Percentiles rank a stretch among this genome's conserved stretches.
phyloP scores from a whole-genome alignment of 1,140 invertebrate species.

The Mactra quadrangularis region DNA sequence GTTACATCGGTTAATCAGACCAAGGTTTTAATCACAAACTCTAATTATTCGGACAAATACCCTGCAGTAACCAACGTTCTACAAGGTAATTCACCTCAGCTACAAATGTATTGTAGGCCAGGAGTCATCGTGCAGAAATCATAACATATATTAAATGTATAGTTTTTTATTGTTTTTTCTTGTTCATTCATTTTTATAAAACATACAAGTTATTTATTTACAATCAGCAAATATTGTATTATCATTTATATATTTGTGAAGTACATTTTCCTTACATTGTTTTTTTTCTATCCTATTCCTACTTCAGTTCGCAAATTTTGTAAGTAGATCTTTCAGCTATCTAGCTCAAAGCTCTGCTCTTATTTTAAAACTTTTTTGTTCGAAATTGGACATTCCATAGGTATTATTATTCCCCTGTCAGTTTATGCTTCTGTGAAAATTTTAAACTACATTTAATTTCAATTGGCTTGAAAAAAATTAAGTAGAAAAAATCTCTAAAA shows the following conservation, averaged over 20 bases:
- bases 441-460: no score
- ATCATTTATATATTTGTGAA: neutral
- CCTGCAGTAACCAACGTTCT: slow-evolving; percentile 76
- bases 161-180: slow-evolving; percentile 15
- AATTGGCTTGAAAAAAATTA: no score
- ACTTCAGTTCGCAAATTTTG: neutral
- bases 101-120: slow-evolving; percentile 71
- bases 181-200: neutral
- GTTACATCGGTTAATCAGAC: slow-evolving; percentile 48
- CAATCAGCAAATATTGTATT: neutral
- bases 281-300: neutral
- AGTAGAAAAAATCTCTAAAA: no score
- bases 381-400: no score
- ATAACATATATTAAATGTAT: slow-evolving; percentile 48
- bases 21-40: slow-evolving; percentile 37
- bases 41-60: slow-evolving; percentile 72
- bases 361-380: no score
- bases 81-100: slow-evolving; percentile 67
- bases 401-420: no score
- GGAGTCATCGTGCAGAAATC: slow-evolving; percentile 81
- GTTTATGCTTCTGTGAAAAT: no score
- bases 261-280: neutral
- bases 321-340: neutral
- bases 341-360: no score
- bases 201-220: neutral